Percentiles rank a stretch among this genome's conserved stretches.
phyloP scores from a whole-genome alignment of 2,888 invertebrate species.

The Synanthedon tipuliformis region DNA sequence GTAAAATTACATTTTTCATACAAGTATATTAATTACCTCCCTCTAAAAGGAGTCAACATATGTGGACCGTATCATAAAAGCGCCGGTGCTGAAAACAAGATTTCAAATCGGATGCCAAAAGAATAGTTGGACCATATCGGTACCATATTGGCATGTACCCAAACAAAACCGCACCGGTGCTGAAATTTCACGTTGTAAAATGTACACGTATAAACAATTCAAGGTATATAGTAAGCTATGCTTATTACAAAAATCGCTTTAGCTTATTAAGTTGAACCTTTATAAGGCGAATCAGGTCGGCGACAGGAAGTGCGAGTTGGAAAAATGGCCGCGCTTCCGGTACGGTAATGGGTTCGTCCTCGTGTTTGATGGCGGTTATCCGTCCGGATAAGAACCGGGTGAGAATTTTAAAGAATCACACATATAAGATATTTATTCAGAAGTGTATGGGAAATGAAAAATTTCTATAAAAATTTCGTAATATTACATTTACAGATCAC shows the following conservation, averaged over 20 bases:
- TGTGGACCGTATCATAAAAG: no score
- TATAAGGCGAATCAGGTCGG: slow-evolving; percentile 14
- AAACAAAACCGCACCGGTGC: no score
- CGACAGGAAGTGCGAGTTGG: slow-evolving; percentile 34
- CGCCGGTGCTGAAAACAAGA: not conserved
- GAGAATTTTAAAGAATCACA: not conserved
- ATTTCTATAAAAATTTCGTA: no score
- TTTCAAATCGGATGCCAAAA: not conserved
- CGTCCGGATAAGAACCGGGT: slow-evolving; percentile 5
- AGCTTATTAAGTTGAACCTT: slow-evolving; percentile 8
- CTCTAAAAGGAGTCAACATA: no score
- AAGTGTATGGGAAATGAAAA: not conserved
- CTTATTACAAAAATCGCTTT: slow-evolving; percentile 1
- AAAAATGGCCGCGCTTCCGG: slow-evolving; percentile 39
- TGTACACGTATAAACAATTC: no score
- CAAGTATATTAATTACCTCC: no score
- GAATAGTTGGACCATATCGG: no score
- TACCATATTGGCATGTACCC: no score
- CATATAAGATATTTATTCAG: not conserved
- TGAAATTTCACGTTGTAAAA: not conserved
- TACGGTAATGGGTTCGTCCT: slow-evolving; percentile 26
- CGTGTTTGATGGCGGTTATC: slow-evolving; percentile 15
- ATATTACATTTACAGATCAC: no score
- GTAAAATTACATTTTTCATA: no score
- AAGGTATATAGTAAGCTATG: not conserved